phyloP scores from a whole-genome alignment of 2,888 invertebrate genomes.

The Drosophila eohydei region DNA sequence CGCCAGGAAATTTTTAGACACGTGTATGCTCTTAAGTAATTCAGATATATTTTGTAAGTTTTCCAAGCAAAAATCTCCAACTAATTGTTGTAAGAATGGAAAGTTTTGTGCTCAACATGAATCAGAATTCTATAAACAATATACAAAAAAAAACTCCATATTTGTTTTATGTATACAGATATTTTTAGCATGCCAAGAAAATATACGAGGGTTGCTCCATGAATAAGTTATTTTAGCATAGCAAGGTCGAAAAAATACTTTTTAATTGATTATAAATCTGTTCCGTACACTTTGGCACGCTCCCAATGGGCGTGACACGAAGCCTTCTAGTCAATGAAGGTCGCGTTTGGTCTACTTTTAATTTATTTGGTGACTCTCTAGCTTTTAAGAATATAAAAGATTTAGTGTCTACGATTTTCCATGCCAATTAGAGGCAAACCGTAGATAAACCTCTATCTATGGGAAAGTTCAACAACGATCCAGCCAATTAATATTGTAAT shows the following conservation, averaged over 20 bases:
- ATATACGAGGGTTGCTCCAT: slow-evolving; percentile 22
- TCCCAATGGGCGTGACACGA: slow-evolving; percentile 4
- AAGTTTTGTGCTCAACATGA: not conserved
- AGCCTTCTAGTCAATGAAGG: not conserved
- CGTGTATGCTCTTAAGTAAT: not conserved
- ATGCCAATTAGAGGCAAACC: not conserved
- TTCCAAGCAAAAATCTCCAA: slow-evolving; percentile 3
- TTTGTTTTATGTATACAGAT: slow-evolving; percentile 22
- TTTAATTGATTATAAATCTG: not conserved
- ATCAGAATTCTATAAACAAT: slow-evolving; percentile 18
- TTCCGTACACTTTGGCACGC: not conserved
- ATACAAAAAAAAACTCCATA: slow-evolving; percentile 11
- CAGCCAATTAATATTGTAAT: not conserved
- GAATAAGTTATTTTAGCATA: not conserved
- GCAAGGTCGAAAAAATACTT: not conserved
- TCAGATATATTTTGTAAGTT: not conserved
- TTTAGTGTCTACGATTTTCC: not conserved
- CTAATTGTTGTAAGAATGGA: not conserved
- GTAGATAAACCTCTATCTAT: not conserved
- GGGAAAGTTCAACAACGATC: not conserved
- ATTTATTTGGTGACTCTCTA: not conserved
- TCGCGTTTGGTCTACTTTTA: not conserved
- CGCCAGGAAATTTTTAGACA: not conserved
- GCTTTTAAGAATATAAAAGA: not conserved
- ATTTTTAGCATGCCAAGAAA: slow-evolving; percentile 36